Base-by-base conservation (phyloP, 2,888 invertebrate species). In the Acholoe squamosa region DNA sequence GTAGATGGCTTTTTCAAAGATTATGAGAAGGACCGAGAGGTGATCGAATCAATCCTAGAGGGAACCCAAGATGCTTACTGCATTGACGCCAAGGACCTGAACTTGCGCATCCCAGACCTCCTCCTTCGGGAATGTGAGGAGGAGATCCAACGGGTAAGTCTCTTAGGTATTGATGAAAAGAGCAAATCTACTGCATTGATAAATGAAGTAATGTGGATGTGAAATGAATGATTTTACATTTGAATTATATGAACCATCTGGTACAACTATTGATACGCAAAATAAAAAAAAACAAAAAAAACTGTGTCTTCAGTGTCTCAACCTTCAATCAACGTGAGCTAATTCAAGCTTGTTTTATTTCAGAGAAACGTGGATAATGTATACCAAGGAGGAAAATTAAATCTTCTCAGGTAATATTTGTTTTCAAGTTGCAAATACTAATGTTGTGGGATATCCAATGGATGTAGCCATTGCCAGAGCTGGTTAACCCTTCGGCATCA, bases 291-390 rank as follows among this genome's bases (percentile, higher is more conserved):
- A n/a, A n/a, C n/a, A n/a, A n/a, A n/a, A n/a, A n/a, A n/a, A n/a
- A n/a, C n/a, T n/a, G n/a, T n/a, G n/a, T n/a, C n/a, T n/a, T n/a
- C n/a, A n/a, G n/a, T n/a, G n/a, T n/a, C n/a, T n/a, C n/a, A n/a
- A n/a, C n/a, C n/a, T n/a, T n/a, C n/a, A n/a, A n/a, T n/a, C n/a
- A n/a, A n/a, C n/a, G n/a, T n/a, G n/a, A n/a, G n/a, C n/a, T n/a
- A 16, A 25, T 71, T 71, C n/a, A 14, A 10, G 10, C 43, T 43
- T 43, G 31, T 84, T 61, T 91, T 91, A 43, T 94, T 94, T 33
- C 93, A 95, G 95, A 93, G 94, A 89, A 94, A 94, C 92, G 94
- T 95, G n/a, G 94, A 94, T 88, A 95, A 94, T 91, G 93, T 94
- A 0, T 95, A 95, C 91, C 93, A 94, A 89, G 94, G 94, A 89